phyloP scores from a whole-genome alignment of 2,888 invertebrate genomes.

The Conchocele bisecta region DNA sequence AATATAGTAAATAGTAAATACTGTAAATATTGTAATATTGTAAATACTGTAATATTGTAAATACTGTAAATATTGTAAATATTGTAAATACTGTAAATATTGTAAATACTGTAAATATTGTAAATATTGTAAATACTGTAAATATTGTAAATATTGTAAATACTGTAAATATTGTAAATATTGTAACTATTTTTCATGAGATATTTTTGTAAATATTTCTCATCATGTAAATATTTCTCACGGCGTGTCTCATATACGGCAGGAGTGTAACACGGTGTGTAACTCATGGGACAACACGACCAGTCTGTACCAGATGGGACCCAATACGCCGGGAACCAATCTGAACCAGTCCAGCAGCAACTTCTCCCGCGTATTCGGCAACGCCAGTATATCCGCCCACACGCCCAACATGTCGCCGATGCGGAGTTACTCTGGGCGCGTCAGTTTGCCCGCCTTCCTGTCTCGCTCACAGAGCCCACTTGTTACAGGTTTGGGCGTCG shows the following conservation, averaged over 20 bases:
- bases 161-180: too few relatives aligned
- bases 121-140: too few relatives aligned
- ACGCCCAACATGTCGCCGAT: slow-evolving; percentile 79
- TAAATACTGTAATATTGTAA: too few relatives aligned
- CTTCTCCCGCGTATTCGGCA: slow-evolving; percentile 68
- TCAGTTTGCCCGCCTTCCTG: slow-evolving; percentile 76
- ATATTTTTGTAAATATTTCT: not conserved
- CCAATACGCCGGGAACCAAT: slow-evolving; percentile 61
- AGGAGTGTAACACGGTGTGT: slow-evolving; percentile 68
- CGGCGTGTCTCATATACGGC: not conserved
- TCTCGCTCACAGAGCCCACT: slow-evolving; percentile 65
- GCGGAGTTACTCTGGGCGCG: slow-evolving; percentile 73
- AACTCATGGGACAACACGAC: slow-evolving; percentile 62
- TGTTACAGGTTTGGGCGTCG: slow-evolving; percentile 33
- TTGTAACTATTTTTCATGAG: too few relatives aligned
- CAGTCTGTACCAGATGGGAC: slow-evolving; percentile 67
- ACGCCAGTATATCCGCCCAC: slow-evolving; percentile 74
- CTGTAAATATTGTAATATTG: too few relatives aligned
- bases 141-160: too few relatives aligned
- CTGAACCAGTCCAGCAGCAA: slow-evolving; percentile 68
- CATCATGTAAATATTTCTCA: not conserved
- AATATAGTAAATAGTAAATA: too few relatives aligned
- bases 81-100: too few relatives aligned
- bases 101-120: too few relatives aligned
- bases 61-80: too few relatives aligned